Evolutionary conservation across 2,888 invertebrate species (phyloP).

Genomic region (Fabriciana adippe): DNA sequence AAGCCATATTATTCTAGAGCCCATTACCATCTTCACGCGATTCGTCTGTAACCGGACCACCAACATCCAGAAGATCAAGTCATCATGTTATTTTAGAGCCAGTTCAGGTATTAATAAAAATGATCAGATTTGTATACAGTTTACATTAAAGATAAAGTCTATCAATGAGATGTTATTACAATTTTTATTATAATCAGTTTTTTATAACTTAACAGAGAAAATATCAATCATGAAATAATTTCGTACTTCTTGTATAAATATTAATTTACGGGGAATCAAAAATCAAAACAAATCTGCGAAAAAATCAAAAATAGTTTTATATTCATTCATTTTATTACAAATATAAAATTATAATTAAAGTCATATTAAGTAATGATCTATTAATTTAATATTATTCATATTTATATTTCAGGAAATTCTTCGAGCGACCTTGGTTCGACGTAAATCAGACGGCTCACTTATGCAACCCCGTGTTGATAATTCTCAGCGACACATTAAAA

Average conservation of each 20-base stretch:
- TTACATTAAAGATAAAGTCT: no score
- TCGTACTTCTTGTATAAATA: no score
- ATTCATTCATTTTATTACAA: no score
- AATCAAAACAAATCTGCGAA: no score
- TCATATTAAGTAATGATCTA: background rate
- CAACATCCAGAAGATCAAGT: slow-evolving; percentile 74
- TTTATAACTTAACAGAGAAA: no score
- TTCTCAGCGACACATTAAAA: slow-evolving; percentile 68
- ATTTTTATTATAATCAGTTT: no score
- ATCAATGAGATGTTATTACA: no score
- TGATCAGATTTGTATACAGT: no score
- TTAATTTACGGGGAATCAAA: no score
- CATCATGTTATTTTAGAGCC: slow-evolving; percentile 71
- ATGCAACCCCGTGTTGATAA: slow-evolving; percentile 57
- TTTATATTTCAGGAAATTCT: slow-evolving; percentile 63
- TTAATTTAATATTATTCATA: slow-evolving; percentile 1
- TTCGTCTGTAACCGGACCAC: slow-evolving; percentile 72
- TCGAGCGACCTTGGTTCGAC: slow-evolving; percentile 67
- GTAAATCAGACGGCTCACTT: slow-evolving; percentile 73
- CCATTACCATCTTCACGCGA: slow-evolving; percentile 66
- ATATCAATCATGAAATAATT: no score
- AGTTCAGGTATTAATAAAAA: slow-evolving; percentile 53
- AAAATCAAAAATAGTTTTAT: no score
- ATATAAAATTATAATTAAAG: background rate
- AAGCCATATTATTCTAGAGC: slow-evolving; percentile 50